These are phyloP conservation scores for Horisme vitalbata DNA, from an alignment of 2,888 invertebrate species.

Conservation along the genomic window DNA sequence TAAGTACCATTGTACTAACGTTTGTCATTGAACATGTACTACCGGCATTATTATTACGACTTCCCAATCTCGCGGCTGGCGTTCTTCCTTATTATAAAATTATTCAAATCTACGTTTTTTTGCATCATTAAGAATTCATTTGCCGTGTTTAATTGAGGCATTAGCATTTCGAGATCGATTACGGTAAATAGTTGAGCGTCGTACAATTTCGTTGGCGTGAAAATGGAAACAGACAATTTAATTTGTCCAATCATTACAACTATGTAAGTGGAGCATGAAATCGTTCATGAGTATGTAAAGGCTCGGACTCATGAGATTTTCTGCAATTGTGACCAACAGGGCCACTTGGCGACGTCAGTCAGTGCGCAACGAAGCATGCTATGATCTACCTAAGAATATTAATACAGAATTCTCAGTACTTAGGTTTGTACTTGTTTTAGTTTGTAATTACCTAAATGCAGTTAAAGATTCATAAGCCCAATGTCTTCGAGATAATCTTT, in stretches of 20 bases:
- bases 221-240: slow-evolving; percentile 64
- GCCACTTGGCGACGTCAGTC: slow-evolving; percentile 49
- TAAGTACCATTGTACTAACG: slow-evolving; percentile 60
- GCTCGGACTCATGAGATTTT: slow-evolving; percentile 57
- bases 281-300: slow-evolving; percentile 59
- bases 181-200: slow-evolving; percentile 39
- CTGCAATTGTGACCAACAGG: slow-evolving; percentile 61
- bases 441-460: no score
- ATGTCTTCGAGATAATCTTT: no score
- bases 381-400: slow-evolving; percentile 41
- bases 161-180: slow-evolving; percentile 52
- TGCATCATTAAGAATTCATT: slow-evolving; percentile 45
- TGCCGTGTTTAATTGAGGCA: slow-evolving; percentile 47
- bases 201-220: slow-evolving; percentile 43
- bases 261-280: slow-evolving; percentile 73
- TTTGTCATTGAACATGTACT: slow-evolving; percentile 69
- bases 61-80: slow-evolving; percentile 59
- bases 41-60: slow-evolving; percentile 68
- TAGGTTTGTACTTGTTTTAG: no score
- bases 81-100: slow-evolving; percentile 67
- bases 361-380: slow-evolving; percentile 58
- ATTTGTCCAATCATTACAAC: slow-evolving; percentile 70
- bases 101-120: slow-evolving; percentile 54
- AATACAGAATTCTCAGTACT: neutral
- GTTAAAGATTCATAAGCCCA: no score